A percentile compares a stretch with the other conserved stretches of the same genome.
These are phyloP conservation scores for Brassicogethes aeneus DNA, from an alignment of 2,888 invertebrate genomes.

Conservation along the genomic window DNA sequence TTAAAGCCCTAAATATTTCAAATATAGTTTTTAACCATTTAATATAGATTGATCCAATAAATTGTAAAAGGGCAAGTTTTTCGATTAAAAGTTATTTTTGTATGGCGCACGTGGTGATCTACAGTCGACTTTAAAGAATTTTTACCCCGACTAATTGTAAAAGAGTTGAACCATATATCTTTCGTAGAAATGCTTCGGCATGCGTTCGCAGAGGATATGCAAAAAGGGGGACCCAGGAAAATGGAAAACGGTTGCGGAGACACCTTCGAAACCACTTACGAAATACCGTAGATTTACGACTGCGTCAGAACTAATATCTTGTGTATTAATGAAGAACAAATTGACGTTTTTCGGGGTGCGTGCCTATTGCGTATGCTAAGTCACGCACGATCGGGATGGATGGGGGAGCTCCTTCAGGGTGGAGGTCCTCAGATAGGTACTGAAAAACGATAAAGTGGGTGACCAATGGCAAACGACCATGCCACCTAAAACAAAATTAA, in stretches of 20 bases:
- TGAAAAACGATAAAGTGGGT: too few species aligned
- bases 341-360: conserved; percentile 43
- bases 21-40: too few species aligned
- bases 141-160: background rate
- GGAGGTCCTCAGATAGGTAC: too few species aligned
- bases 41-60: too few species aligned
- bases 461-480: too few species aligned
- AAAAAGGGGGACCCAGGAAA: background rate
- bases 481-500: too few species aligned
- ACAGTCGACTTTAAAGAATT: background rate
- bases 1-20: too few species aligned
- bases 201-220: background rate
- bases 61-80: too few species aligned
- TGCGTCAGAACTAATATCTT: conserved; percentile 38
- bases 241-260: background rate
- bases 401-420: too few species aligned
- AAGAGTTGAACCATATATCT: background rate
- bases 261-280: background rate
- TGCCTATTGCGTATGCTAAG: conserved; percentile 42
- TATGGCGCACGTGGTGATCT: background rate
- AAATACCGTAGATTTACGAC: conserved; percentile 27
- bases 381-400: conserved; percentile 32
- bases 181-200: background rate
- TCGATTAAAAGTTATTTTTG: background rate
- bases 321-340: conserved; percentile 43